phyloP scores from a whole-genome alignment of 2,113 vertebrate species.

The Forbesichthys agassizii region DNA sequence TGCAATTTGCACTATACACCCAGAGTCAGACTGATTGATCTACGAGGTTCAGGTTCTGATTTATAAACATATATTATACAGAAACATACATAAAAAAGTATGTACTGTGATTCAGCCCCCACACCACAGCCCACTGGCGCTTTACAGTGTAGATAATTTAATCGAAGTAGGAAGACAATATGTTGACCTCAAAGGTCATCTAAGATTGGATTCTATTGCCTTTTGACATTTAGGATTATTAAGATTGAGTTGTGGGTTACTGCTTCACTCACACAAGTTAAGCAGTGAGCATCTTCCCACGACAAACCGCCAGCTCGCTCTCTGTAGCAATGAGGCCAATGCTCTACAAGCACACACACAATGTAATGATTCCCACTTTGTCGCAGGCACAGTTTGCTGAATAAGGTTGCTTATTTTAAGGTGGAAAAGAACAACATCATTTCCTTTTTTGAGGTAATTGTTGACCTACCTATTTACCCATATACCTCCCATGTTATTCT shows the following conservation, averaged over 20 bases:
- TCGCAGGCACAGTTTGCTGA: too few species aligned
- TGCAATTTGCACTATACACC: not conserved
- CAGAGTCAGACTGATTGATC: not conserved
- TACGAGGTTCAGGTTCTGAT: too few species aligned
- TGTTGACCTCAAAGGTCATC: not conserved
- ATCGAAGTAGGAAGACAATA: conserved; percentile 3
- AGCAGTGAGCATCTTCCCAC: not conserved
- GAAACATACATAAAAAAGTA: conserved; percentile 4
- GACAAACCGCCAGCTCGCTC: not conserved
- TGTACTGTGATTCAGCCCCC: not conserved
- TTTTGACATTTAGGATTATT: conserved; percentile 13
- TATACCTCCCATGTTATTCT: not conserved
- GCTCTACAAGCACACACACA: too few species aligned
- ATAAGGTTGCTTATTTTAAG: not conserved
- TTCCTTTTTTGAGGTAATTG: not conserved
- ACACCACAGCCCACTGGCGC: conserved; percentile 2
- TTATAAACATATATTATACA: not conserved
- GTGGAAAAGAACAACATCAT: not conserved
- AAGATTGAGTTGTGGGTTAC: conserved; percentile 1
- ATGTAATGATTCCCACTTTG: too few species aligned
- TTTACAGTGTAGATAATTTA: conserved; percentile 12
- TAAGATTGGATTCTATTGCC: conserved; percentile 27
- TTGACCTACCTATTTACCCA: not conserved
- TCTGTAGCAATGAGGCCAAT: too few species aligned
- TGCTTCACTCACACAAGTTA: not conserved